These are phyloP conservation scores for Champsocephalus gunnari DNA, from an alignment of 2,797 vertebrate species.

Conservation along the genomic window DNA sequence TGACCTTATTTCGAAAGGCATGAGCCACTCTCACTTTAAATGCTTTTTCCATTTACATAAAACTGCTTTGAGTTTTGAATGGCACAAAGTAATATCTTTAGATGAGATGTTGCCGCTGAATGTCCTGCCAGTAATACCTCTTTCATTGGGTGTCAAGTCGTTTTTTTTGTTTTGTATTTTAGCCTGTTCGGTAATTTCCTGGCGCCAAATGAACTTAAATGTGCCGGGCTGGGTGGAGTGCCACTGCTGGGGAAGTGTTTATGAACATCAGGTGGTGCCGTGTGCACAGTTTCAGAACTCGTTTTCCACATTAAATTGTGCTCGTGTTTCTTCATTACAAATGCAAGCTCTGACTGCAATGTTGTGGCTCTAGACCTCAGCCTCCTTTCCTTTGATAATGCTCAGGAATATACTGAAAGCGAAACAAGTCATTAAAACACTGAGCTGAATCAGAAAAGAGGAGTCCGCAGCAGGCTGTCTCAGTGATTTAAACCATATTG, in stretches of 20 bases:
- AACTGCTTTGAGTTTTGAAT: slow-evolving; percentile 10
- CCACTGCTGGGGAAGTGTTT: slow-evolving; percentile 3
- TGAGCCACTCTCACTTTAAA: not conserved
- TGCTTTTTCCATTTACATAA: slow-evolving; percentile 18
- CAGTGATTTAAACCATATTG: slow-evolving; percentile 63
- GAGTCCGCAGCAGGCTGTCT: slow-evolving; percentile 39
- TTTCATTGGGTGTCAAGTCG: not conserved
- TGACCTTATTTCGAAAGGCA: slow-evolving; percentile 4
- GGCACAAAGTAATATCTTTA: not conserved
- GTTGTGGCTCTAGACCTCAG: not conserved
- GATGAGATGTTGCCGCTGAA: not conserved
- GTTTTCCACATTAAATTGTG: slow-evolving; percentile 6
- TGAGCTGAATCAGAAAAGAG: slow-evolving; percentile 31
- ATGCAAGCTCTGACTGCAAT: not conserved
- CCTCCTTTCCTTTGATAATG: slow-evolving; percentile 16
- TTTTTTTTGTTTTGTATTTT: not conserved
- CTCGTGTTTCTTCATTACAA: not conserved
- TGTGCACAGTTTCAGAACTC: not conserved
- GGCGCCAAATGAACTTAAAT: slow-evolving; percentile 16
- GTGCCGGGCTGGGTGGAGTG: slow-evolving; percentile 16
- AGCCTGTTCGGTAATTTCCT: slow-evolving; percentile 36
- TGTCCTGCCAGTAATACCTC: not conserved
- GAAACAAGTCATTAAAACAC: slow-evolving; percentile 17
- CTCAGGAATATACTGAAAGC: not conserved
- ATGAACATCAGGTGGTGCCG: not conserved